Base-by-base conservation (phyloP, 1,140 invertebrate species). In the Heliconius melpomene region DNA sequence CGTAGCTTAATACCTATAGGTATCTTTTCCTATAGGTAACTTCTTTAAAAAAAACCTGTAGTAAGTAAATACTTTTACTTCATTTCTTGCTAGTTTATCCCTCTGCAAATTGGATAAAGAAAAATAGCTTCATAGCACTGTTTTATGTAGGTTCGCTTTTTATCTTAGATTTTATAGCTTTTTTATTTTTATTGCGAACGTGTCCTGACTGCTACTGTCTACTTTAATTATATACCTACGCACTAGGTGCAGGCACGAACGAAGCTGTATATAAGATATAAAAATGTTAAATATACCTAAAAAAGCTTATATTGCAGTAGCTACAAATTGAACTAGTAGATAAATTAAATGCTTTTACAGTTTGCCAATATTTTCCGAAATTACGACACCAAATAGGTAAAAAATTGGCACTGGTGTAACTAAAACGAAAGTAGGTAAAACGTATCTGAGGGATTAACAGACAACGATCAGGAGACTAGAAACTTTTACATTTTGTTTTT, bases 151-250 rank as follows among this genome's bases (percentile, higher is more conserved):
- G 77, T 78, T 70, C 80, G 72, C 84, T 88, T 90, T 91, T 90
- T 90, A 88, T 87, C 79, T 75, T 81, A 85, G 78, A 75, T 75
- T 80, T 80, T 87, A 91, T 88, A 74, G 85, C 87, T 87, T 90
- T 91, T 91, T 91, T 91, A 91, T 91, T 86, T 90, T 91, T 89
- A 91, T 78, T 78, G 81, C 80, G 79, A 73, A 90, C 90, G 90
- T 91, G 90, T 83, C 83, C 83, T 82, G 84, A 79, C 84, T 79
- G 87, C 88, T 89, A 84, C 86, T 86, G 90, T 86, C 81, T 86
- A 79, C 85, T 84, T 85, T 82, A 89, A 78, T 88, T 88, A 87
- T 87, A 85, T 77, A 36, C 7, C 32, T 36, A 38, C 11, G 13
- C 20, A 72, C 29, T 72, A 40, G 26, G 70, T 38, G 20, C 13